phyloP scores from a whole-genome alignment of 2,113 vertebrate genomes.

The Cyanoliseus patagonus region DNA sequence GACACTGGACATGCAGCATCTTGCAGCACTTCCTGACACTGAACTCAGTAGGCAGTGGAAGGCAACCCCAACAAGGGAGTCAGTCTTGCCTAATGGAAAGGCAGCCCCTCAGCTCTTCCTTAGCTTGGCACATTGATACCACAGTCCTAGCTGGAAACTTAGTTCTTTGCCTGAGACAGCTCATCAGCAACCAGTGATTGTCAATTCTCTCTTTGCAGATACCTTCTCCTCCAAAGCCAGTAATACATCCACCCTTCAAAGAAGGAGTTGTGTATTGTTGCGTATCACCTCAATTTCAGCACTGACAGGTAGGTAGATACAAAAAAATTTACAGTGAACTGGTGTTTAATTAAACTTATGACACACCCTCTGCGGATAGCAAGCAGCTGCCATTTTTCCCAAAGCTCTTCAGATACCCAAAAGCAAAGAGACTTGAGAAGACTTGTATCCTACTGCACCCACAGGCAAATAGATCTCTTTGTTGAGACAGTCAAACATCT shows the following conservation, averaged over 20 bases:
- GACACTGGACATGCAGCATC: fast-evolving
- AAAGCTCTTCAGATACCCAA: neutral
- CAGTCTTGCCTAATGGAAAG: neutral
- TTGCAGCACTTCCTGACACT: neutral
- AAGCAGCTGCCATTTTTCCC: neutral
- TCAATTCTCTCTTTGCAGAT: neutral
- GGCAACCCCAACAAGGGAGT: neutral
- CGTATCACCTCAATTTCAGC: neutral
- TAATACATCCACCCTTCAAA: neutral
- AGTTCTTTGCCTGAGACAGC: neutral
- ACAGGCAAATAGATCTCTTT: neutral
- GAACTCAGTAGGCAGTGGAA: neutral
- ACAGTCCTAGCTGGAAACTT: neutral
- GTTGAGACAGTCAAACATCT: neutral
- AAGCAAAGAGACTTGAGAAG: conserved; percentile 7
- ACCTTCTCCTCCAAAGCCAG: neutral
- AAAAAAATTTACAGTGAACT: neutral
- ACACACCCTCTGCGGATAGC: neutral
- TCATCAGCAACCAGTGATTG: neutral
- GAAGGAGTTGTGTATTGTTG: neutral
- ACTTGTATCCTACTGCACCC: neutral
- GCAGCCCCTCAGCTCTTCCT: neutral
- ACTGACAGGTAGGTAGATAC: neutral
- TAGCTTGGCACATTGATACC: neutral
- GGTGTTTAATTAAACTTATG: neutral